Conservation (phyloP, 1,140 invertebrate species). For the Ganaspis sp. region DNA sequence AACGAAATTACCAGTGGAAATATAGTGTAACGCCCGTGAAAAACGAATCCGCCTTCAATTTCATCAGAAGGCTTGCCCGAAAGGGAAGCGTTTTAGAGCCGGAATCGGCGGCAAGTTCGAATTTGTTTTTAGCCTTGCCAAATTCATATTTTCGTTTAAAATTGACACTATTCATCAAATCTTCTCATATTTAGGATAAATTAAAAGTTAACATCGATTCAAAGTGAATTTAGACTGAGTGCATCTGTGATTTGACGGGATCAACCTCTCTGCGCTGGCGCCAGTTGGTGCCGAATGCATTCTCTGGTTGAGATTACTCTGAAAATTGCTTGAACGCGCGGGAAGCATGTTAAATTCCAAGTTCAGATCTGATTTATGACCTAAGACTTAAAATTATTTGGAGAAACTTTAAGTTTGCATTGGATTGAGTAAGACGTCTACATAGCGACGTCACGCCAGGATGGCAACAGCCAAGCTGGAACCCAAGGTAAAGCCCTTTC, state of each 20-base stretch:
- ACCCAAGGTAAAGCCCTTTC: conserved; percentile 46
- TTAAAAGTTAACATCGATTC: conserved; percentile 11
- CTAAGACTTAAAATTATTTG: neutral
- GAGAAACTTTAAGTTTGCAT: neutral
- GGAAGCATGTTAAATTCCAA: conserved; percentile 10
- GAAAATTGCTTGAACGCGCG: neutral
- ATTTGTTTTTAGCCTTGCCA: neutral
- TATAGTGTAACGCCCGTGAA: neutral
- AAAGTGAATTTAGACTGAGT: conserved; percentile 10
- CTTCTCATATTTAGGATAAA: neutral
- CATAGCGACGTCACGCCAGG: neutral
- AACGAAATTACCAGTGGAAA: conserved; percentile 38
- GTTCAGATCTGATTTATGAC: neutral
- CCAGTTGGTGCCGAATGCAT: conserved; percentile 10
- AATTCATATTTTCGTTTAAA: neutral
- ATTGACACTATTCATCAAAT: neutral
- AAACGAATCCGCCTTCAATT: conserved; percentile 4
- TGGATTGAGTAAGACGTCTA: neutral
- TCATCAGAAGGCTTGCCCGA: neutral
- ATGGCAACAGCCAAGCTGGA: conserved; percentile 49
- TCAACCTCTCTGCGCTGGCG: conserved; percentile 3
- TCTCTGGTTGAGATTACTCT: neutral
- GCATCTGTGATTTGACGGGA: neutral
- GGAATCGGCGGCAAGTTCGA: neutral
- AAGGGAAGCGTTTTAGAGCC: neutral